These are phyloP conservation scores for Drosophila baimaii DNA, from an alignment of 1,140 invertebrate species.

Conservation along the genomic window DNA sequence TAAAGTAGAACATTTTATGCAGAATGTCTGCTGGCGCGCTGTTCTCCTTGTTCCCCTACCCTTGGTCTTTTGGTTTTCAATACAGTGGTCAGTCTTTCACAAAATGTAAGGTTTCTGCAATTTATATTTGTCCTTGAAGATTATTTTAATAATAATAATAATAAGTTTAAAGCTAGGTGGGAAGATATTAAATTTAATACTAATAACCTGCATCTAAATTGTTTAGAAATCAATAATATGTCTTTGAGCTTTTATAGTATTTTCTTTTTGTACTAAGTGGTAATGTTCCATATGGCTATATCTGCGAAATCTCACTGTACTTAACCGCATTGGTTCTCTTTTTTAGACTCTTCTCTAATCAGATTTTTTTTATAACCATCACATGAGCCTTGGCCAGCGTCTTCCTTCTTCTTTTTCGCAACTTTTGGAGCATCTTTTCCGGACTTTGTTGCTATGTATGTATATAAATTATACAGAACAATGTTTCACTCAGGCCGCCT, in stretches of 20 bases:
- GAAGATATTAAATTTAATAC: too few species aligned
- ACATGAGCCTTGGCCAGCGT: not conserved
- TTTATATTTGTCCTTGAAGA: not conserved
- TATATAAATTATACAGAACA: conserved; percentile 32
- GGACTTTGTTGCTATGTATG: conserved; percentile 36
- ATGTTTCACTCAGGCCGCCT: conserved; percentile 23
- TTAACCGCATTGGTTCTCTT: not conserved
- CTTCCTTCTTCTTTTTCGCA: conserved; percentile 27
- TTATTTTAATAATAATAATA: too few species aligned
- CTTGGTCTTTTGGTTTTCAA: not conserved
- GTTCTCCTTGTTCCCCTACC: not conserved
- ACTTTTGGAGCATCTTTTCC: conserved; percentile 26
- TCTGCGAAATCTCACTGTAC: not conserved
- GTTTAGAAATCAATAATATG: not conserved
- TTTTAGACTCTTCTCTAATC: not conserved
- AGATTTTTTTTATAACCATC: not conserved
- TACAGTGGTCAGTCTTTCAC: not conserved
- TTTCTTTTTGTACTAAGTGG: not conserved
- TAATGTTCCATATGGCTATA: not conserved
- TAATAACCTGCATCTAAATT: too few species aligned
- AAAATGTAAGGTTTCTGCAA: not conserved
- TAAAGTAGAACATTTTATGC: conserved; percentile 13
- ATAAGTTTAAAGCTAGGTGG: too few species aligned
- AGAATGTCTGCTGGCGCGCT: conserved; percentile 7
- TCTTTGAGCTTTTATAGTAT: too few species aligned